Percentiles rank a stretch among this genome's conserved stretches.
phyloP scores from a whole-genome alignment of 2,888 invertebrate species.

The Drosophila austrosaltans region DNA sequence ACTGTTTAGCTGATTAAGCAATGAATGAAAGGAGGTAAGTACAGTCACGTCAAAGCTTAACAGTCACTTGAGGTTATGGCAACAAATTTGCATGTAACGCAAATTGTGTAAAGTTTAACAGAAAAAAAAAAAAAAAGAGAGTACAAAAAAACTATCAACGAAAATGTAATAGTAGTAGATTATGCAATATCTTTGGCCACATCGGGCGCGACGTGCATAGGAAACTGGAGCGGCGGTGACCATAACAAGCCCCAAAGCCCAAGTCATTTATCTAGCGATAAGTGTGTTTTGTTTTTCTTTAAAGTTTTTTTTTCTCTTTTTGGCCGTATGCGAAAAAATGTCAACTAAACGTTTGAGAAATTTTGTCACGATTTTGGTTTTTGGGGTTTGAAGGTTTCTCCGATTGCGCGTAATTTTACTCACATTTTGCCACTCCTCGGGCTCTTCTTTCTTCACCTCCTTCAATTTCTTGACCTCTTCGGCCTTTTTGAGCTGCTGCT shows the following conservation, averaged over 20 bases:
- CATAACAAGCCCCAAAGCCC: conserved; percentile 61
- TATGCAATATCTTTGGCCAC: conserved; percentile 69
- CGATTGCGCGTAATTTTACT: conserved; percentile 80
- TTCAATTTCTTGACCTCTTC: conserved; percentile 93
- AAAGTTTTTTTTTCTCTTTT: background rate
- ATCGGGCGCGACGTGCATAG: conserved; percentile 66
- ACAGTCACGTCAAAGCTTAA: conserved; percentile 64
- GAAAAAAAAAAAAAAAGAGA: conserved; percentile 22
- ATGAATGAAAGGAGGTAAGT: conserved; percentile 46
- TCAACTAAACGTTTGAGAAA: conserved; percentile 50
- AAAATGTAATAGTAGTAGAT: conserved; percentile 66
- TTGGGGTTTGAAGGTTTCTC: conserved; percentile 44
- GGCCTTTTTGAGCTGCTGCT: conserved; percentile 92
- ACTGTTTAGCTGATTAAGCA: conserved; percentile 58
- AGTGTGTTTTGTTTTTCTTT: conserved; percentile 4
- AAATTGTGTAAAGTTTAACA: conserved; percentile 43
- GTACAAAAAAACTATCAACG: conserved; percentile 44
- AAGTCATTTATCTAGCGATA: conserved; percentile 53
- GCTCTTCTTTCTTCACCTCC: conserved; percentile 91
- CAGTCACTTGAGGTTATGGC: conserved; percentile 53
- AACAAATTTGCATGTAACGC: conserved; percentile 64
- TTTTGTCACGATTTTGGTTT: conserved; percentile 63
- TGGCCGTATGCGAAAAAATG: conserved; percentile 22
- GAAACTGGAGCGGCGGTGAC: conserved; percentile 65
- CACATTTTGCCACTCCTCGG: conserved; percentile 96